Percentiles rank a stretch among this genome's conserved stretches.
Evolutionary conservation across 2,797 vertebrate genomes (phyloP).

Genomic region (Oophaga sylvatica): DNA sequence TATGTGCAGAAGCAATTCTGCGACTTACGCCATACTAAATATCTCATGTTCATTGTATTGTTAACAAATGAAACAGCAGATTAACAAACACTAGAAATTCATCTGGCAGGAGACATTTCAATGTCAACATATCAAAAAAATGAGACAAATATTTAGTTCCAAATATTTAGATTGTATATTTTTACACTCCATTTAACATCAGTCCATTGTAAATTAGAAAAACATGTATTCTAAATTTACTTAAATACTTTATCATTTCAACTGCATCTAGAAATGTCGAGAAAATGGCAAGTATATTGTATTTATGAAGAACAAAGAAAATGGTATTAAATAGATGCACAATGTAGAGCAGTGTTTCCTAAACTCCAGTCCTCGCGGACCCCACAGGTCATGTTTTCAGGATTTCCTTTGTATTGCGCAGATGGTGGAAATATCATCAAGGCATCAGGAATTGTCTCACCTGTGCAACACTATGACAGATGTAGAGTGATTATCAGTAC

Average conservation of each 20-base stretch:
- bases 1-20: neutral
- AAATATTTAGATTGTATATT: neutral
- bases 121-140: constrained; percentile 2
- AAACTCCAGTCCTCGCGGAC: no score
- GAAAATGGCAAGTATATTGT: neutral
- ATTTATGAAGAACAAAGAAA: no score
- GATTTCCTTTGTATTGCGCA: no score
- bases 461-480: no score
- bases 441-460: no score
- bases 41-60: neutral
- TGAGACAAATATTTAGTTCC: neutral
- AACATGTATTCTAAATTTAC: neutral
- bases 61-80: neutral
- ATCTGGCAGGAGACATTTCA: neutral
- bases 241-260: neutral
- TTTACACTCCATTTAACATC: neutral
- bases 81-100: neutral
- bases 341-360: no score
- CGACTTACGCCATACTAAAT: neutral
- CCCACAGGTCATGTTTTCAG: no score
- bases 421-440: no score
- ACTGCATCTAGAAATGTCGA: neutral
- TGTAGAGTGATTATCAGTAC: no score
- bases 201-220: neutral
- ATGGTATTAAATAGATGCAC: no score